These are phyloP conservation scores for Steatocranus sp. DNA, from an alignment of 2,797 vertebrate species.

Conservation along the genomic window DNA sequence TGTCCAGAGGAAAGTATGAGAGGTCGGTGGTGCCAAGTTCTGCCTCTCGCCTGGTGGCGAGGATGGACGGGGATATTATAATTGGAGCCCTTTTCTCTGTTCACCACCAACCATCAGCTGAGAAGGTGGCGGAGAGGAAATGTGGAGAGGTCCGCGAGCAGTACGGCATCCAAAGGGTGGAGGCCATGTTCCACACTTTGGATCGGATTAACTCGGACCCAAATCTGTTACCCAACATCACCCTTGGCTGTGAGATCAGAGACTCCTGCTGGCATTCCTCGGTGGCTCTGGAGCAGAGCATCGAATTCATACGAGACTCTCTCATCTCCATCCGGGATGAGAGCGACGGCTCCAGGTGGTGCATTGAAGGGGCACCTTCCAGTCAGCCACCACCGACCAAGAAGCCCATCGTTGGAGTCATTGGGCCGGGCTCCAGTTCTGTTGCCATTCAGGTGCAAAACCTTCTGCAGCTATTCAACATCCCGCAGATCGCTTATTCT, in stretches of 20 bases:
- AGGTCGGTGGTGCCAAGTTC: constrained; percentile 78
- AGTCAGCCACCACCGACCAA: constrained; percentile 82
- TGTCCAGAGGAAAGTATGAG: constrained; percentile 73
- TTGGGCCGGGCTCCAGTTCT: constrained; percentile 95
- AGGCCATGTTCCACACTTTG: constrained; percentile 97
- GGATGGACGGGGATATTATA: constrained; percentile 95
- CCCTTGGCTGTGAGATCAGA: constrained; percentile 94
- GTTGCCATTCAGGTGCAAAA: constrained; percentile 98
- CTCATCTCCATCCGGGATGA: constrained; percentile 96
- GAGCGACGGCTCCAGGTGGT: constrained; percentile 85
- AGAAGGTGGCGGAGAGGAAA: constrained; percentile 93
- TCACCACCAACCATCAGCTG: constrained; percentile 93
- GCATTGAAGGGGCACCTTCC: constrained; percentile 81
- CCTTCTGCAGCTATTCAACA: constrained; percentile 96
- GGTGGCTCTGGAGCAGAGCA: constrained; percentile 96
- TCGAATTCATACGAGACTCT: constrained; percentile 97
- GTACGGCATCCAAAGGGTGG: constrained; percentile 96
- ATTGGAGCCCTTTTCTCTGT: constrained; percentile 97
- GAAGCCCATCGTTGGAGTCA: constrained; percentile 95
- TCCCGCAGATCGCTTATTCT: constrained; percentile 97
- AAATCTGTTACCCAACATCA: constrained; percentile 91
- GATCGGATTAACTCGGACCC: constrained; percentile 94
- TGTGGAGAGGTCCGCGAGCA: constrained; percentile 95
- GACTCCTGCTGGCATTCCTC: constrained; percentile 99
- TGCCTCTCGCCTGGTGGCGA: constrained; percentile 87